Conservation (phyloP, 2,888 invertebrate species). For the Acleris cristana region DNA sequence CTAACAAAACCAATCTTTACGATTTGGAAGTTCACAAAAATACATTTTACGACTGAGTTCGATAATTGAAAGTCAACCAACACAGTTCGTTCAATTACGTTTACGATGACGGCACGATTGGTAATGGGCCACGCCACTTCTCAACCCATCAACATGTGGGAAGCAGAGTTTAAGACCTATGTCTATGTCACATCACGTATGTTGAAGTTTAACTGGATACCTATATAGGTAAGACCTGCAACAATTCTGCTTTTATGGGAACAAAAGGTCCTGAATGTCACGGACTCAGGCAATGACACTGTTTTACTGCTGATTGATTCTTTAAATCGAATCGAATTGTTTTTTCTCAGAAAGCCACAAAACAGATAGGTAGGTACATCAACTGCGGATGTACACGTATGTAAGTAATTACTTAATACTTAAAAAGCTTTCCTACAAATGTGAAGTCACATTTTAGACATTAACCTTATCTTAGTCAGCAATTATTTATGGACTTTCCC, state of each 20-base stretch:
- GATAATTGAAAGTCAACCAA: slow-evolving; percentile 35
- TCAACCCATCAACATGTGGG: slow-evolving; percentile 41
- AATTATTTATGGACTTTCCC: too few species aligned
- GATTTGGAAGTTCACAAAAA: slow-evolving; percentile 17
- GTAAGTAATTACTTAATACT: too few species aligned
- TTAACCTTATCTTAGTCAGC: too few species aligned
- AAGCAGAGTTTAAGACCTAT: slow-evolving; percentile 9
- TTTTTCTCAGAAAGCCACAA: neutral
- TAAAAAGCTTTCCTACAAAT: too few species aligned
- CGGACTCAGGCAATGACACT: neutral
- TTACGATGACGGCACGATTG: slow-evolving; percentile 33
- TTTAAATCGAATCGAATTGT: slow-evolving; percentile 17
- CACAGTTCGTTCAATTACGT: slow-evolving; percentile 39
- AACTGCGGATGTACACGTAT: neutral
- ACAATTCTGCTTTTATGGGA: slow-evolving; percentile 9
- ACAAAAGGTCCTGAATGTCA: neutral
- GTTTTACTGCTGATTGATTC: slow-evolving; percentile 32
- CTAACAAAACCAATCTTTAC: slow-evolving; percentile 22
- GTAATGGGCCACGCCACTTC: slow-evolving; percentile 24
- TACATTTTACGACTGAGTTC: slow-evolving; percentile 25
- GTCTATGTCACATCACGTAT: slow-evolving; percentile 22
- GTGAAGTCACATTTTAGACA: too few species aligned
- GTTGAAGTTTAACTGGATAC: neutral
- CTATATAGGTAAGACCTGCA: neutral
- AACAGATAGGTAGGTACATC: neutral